Percentiles rank a stretch among this genome's conserved stretches.
These are phyloP conservation scores for Propithecus coquereli DNA, from an alignment of 2,113 vertebrate species.

Conservation along the genomic window DNA sequence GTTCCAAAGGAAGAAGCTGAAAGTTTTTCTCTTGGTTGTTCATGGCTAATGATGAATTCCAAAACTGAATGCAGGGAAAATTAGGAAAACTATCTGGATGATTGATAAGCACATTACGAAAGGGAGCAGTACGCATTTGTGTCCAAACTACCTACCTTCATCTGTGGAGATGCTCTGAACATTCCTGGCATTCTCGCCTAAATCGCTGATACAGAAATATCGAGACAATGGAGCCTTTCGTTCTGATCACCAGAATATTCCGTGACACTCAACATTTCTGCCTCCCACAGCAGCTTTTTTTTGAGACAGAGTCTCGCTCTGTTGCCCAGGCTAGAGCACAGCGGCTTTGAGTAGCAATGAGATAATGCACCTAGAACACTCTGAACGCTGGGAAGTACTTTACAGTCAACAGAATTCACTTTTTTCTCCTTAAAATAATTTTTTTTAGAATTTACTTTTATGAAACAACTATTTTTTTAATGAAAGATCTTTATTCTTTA, in stretches of 20 bases:
- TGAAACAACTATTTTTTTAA: no score
- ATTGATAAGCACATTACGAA: accelerated
- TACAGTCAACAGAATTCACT: no score
- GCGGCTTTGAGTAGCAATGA: not conserved
- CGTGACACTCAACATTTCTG: not conserved
- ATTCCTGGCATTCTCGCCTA: accelerated
- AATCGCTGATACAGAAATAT: accelerated
- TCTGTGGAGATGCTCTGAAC: accelerated
- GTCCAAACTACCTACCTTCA: accelerated
- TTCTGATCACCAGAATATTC: accelerated
- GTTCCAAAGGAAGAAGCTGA: accelerated
- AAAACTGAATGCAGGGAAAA: not conserved
- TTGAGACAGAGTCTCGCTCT: no score
- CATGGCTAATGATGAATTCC: no score
- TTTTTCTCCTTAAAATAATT: no score
- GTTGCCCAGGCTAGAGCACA: no score
- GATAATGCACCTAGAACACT: accelerated
- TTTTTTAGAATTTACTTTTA: no score
- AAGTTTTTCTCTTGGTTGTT: not conserved
- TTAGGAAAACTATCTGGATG: not conserved
- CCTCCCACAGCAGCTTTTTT: not conserved
- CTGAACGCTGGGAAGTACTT: no score
- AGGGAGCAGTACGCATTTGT: accelerated
- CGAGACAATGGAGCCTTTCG: accelerated
- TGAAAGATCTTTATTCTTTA: not conserved